Conservation (phyloP, 2,797 vertebrate species). For the Cyclura pinguis region DNA sequence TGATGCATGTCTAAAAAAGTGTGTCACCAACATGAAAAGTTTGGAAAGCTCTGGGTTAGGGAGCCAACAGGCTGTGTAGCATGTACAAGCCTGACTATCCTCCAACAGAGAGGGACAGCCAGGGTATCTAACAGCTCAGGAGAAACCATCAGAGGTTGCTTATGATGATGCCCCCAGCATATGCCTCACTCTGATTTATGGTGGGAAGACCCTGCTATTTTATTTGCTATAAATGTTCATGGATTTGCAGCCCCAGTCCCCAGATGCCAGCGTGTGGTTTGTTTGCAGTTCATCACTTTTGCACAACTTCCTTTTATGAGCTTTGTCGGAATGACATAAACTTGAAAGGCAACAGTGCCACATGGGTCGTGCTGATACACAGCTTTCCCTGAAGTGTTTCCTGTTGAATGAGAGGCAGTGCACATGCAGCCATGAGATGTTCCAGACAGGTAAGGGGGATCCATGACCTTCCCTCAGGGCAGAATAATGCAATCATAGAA, state of each 20-base stretch:
- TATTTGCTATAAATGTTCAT: not conserved
- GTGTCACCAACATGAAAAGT: no score
- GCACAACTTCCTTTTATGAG: not conserved
- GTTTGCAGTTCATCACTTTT: not conserved
- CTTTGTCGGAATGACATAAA: not conserved
- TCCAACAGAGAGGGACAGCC: not conserved
- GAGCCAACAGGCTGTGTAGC: not conserved
- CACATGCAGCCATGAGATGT: not conserved
- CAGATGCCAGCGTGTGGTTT: not conserved
- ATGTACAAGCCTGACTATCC: not conserved
- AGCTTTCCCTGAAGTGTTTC: not conserved
- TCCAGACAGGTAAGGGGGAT: not conserved
- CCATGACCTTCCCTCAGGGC: not conserved
- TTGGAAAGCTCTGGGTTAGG: no score
- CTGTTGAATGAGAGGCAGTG: not conserved
- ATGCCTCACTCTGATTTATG: no score
- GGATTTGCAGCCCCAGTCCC: not conserved
- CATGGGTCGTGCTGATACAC: no score
- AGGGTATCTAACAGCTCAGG: not conserved
- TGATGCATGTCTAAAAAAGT: no score
- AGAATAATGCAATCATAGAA: not conserved
- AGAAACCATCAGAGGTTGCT: not conserved
- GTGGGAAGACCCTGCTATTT: no score
- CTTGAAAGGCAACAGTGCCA: not conserved
- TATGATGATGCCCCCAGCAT: not conserved